Conservation (phyloP, 2,888 invertebrate species). For the Steromphala cineraria region DNA sequence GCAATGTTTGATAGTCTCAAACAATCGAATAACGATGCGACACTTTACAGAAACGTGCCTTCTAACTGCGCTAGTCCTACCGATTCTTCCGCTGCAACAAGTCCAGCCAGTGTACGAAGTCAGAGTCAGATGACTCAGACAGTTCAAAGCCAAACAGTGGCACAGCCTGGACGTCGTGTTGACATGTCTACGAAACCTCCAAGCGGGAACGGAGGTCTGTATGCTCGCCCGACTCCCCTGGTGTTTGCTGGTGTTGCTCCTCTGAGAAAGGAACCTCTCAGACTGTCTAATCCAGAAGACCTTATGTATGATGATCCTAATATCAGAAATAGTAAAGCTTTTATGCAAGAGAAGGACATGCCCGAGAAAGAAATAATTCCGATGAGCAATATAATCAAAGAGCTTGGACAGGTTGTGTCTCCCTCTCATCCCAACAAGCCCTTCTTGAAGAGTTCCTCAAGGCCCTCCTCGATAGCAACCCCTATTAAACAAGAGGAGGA, state of each 20-base stretch:
- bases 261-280: conserved; percentile 43
- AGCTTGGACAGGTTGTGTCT: conserved; percentile 53
- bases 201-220: conserved; percentile 38
- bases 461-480: conserved; percentile 4
- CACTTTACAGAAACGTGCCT: conserved; percentile 3
- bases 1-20: conserved; percentile 66
- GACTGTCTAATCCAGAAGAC: conserved; percentile 33
- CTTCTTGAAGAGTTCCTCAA: conserved; percentile 26
- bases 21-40: conserved; percentile 8
- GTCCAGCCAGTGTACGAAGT: not conserved
- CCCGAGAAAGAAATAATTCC: conserved; percentile 53
- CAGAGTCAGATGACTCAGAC: not conserved
- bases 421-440: conserved; percentile 34
- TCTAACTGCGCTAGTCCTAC: conserved; percentile 9
- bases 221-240: conserved; percentile 50
- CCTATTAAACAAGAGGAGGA: conserved; percentile 43
- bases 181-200: conserved; percentile 41
- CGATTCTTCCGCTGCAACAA: not conserved
- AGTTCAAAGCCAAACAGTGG: conserved; percentile 47
- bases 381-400: conserved; percentile 57
- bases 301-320: conserved; percentile 31
- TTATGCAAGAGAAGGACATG: conserved; percentile 37
- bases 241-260: conserved; percentile 51
- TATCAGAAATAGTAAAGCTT: conserved; percentile 25
- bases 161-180: conserved; percentile 33